Evolutionary conservation across 2,888 invertebrate genomes (phyloP), one percentile per base, ranked within the genome.

Genomic region (Chrysolina americana): DNA sequence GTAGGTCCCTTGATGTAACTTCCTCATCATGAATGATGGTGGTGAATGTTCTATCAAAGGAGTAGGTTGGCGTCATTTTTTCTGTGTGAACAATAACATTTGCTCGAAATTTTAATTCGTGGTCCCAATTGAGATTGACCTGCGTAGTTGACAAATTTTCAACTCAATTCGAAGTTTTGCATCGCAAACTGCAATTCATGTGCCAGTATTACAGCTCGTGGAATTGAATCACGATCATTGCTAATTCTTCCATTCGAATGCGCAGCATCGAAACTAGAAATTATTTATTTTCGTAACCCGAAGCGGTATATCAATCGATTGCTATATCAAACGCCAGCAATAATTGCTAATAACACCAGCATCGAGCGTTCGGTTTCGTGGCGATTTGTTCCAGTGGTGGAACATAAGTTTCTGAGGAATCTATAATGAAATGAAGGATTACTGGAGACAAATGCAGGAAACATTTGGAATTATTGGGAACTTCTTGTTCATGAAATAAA

Each of bases 271-370:
- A 59, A 59, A 36, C 28, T 59, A n/a, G 23, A n/a, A 59, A 59
- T 28, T n/a, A 73, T 70, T 70, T 53, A 68, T 64, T 68, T 73
- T 68, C 48, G 64, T 53, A 68, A 41, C 64, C 68, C 41, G 28
- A 63, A 68, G 68, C 73, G 53, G 41, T 68, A 59, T 59, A 28
- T 28, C 28, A 59, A 59, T 59, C 59, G 59, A 59, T 59, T 15
- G 59, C 36, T 59, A 28, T 36, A 59, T 59, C 59, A 59, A 59
- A 23, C 59, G 59, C 59, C 59, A 59, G 28, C 59, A 59, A 28
- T 59, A 59, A 59, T 59, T 59, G 59, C 59, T 59, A 28, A 59
- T 59, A 59, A 59, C 36, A 59, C 59, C 59, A 59, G 10, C 11
- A 59, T 3, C 17, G 59, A 59, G 28, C 15, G n/a, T 5, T 28